Percentiles rank a stretch among this genome's conserved stretches.
Evolutionary conservation across 2,797 vertebrate species (phyloP).

Genomic region (Karalla daura): DNA sequence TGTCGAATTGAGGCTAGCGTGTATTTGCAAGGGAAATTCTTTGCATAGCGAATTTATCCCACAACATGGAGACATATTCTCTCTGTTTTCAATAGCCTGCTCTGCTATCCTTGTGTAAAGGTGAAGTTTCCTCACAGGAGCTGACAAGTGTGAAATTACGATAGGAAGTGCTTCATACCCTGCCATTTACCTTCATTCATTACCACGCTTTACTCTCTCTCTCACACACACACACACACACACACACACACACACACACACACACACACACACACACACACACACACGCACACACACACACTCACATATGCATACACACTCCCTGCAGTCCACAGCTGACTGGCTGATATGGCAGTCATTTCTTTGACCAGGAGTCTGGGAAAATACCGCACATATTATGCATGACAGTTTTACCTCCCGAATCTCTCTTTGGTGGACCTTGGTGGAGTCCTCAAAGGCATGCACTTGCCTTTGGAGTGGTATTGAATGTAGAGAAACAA

Average conservation of each 20-base stretch:
- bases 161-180: constrained; percentile 80
- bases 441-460: constrained; percentile 58
- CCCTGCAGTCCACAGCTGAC: constrained; percentile 60
- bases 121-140: constrained; percentile 83
- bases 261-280: constrained; percentile 41
- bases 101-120: constrained; percentile 80
- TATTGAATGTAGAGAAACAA: constrained; percentile 63
- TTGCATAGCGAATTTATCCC: constrained; percentile 57
- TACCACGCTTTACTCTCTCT: constrained; percentile 65
- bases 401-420: constrained; percentile 58
- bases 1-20: constrained; percentile 5
- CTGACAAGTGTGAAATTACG: constrained; percentile 87
- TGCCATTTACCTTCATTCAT: constrained; percentile 84
- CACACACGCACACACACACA: constrained; percentile 40
- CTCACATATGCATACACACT: constrained; percentile 38
- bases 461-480: constrained; percentile 55
- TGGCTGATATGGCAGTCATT: constrained; percentile 70
- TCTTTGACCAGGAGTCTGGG: constrained; percentile 51
- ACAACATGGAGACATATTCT: constrained; percentile 60
- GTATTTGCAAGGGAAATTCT: constrained; percentile 74
- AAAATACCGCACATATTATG: constrained; percentile 58
- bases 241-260: constrained; percentile 40
- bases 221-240: constrained; percentile 49
- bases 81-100: constrained; percentile 65
- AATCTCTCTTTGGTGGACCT: constrained; percentile 48